Conservation (phyloP, 2,797 vertebrate genomes). For the Gallinago stenura region DNA sequence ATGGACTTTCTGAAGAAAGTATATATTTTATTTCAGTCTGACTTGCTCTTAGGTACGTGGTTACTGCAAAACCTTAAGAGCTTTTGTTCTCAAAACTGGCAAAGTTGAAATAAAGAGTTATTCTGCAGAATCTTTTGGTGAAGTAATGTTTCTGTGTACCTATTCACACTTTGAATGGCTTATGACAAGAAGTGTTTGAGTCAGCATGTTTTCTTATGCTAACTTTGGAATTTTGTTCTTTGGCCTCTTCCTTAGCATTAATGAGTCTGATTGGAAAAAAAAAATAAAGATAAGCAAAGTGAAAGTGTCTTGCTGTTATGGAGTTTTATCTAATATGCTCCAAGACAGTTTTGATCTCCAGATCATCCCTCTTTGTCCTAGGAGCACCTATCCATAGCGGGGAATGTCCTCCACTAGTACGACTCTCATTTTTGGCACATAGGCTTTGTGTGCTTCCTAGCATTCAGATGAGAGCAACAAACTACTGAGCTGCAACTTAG, state of each 20-base stretch:
- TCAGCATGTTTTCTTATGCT: neutral
- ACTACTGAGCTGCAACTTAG: neutral
- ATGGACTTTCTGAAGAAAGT: neutral
- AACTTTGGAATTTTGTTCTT: constrained; percentile 11
- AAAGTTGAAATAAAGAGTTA: neutral
- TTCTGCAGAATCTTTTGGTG: neutral
- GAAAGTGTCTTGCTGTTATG: neutral
- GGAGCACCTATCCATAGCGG: neutral
- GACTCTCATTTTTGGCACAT: neutral
- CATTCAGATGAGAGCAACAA: neutral
- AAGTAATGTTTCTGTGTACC: neutral
- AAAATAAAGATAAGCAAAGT: neutral
- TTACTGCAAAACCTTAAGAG: neutral
- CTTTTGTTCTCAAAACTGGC: neutral
- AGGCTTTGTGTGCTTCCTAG: neutral
- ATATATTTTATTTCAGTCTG: neutral
- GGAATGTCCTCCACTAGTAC: neutral
- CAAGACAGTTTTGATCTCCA: neutral
- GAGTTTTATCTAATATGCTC: neutral
- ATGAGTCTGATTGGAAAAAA: neutral
- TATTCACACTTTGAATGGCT: neutral
- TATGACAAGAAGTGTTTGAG: neutral
- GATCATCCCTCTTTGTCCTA: neutral
- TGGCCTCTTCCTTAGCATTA: neutral
- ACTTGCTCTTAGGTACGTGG: neutral